phyloP scores from a whole-genome alignment of 2,113 vertebrate genomes.

The Xiphorhynchus elegans region DNA sequence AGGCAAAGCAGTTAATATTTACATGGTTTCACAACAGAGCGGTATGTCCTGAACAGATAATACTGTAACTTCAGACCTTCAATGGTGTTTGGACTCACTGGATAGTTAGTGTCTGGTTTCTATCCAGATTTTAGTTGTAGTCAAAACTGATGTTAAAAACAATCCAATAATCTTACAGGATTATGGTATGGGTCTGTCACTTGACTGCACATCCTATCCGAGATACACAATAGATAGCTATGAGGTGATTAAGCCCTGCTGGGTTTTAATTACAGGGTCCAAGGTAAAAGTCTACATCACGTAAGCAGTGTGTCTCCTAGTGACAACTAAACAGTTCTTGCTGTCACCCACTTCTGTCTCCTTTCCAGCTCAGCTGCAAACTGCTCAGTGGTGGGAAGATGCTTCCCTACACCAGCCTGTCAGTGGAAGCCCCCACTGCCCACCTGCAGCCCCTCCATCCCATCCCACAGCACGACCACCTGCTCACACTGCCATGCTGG shows the following conservation, averaged over 20 bases:
- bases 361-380: neutral
- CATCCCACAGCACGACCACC: rapidly evolving
- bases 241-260: neutral
- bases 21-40: conserved; percentile 28
- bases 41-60: conserved; percentile 4
- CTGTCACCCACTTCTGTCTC: neutral
- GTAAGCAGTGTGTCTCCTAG: neutral
- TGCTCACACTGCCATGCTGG: neutral
- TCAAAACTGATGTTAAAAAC: neutral
- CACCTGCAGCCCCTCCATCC: neutral
- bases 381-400: neutral
- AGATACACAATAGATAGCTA: neutral
- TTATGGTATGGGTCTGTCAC: neutral
- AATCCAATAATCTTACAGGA: neutral
- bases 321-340: neutral
- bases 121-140: neutral
- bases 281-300: neutral
- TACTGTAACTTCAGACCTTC: conserved; percentile 25
- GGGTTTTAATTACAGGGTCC: conserved; percentile 12
- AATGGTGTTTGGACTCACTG: neutral
- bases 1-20: neutral
- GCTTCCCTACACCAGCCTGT: rapidly evolving
- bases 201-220: neutral
- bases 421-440: rapidly evolving
- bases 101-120: neutral